phyloP scores from a whole-genome alignment of 2,113 vertebrate genomes.

The Mesocricetus auratus region DNA sequence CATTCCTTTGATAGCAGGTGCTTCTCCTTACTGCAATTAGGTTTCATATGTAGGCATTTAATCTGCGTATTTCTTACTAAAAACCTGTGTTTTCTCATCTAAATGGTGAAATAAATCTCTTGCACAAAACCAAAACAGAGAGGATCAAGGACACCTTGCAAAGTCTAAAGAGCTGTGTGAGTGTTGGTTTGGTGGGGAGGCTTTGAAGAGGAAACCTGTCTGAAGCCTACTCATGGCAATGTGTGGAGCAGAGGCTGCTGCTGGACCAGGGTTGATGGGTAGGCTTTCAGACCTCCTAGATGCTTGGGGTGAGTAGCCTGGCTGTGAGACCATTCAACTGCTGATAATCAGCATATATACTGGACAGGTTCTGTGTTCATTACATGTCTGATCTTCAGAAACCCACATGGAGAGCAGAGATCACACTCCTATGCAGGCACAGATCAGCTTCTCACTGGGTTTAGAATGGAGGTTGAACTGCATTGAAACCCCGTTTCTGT shows the following conservation, averaged over 20 bases:
- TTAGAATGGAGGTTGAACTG: background rate
- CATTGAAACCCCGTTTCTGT: background rate
- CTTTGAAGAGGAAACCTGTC: background rate
- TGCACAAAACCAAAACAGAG: background rate
- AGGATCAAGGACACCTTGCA: background rate
- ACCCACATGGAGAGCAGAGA: background rate
- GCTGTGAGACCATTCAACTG: fast-evolving
- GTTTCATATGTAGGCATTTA: background rate
- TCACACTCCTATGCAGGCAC: background rate
- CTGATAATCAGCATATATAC: fast-evolving
- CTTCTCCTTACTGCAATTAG: fast-evolving
- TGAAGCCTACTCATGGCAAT: background rate
- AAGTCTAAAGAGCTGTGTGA: background rate
- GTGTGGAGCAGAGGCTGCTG: background rate
- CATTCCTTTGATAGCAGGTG: background rate
- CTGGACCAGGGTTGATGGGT: background rate
- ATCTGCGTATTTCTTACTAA: background rate
- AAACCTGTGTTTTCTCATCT: background rate
- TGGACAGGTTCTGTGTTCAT: background rate
- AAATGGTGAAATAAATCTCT: background rate
- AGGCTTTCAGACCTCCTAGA: background rate
- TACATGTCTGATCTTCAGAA: background rate
- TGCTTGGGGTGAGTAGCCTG: background rate
- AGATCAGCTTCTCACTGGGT: background rate
- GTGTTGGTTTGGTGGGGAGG: background rate